A percentile compares a stretch with the other conserved stretches of the same genome.
These are phyloP conservation scores for Poecilia picta DNA, from an alignment of 2,797 vertebrate genomes.

Conservation along the genomic window DNA sequence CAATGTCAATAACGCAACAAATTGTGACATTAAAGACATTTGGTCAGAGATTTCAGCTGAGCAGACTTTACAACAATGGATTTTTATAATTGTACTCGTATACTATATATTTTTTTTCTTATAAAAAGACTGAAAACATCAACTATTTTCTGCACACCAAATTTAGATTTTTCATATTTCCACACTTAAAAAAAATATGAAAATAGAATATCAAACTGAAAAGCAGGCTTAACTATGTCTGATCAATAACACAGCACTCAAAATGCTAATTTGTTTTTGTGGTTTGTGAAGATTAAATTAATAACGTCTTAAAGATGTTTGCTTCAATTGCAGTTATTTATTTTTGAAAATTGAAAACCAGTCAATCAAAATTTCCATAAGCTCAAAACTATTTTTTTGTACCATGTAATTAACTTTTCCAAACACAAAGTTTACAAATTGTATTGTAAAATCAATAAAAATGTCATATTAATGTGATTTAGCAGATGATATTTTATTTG, in stretches of 20 bases:
- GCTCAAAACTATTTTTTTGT: not conserved
- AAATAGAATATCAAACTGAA: not conserved
- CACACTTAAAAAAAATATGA: not conserved
- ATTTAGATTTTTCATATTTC: not conserved
- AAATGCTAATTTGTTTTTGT: not conserved
- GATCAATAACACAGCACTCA: not conserved
- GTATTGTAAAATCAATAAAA: not conserved
- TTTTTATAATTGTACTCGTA: not conserved
- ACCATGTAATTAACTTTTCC: not conserved
- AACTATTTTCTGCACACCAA: not conserved
- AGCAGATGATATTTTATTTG: not conserved
- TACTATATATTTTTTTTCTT: not conserved
- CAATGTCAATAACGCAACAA: slow-evolving; percentile 39
- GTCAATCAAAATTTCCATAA: not conserved
- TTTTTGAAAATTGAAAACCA: not conserved
- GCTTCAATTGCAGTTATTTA: not conserved
- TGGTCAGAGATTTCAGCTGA: not conserved
- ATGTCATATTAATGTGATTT: not conserved
- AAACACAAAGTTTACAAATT: not conserved
- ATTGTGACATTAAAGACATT: slow-evolving; percentile 20
- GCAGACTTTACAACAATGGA: not conserved
- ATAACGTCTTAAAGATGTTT: not conserved
- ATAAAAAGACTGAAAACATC: not conserved
- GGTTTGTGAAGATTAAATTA: not conserved
- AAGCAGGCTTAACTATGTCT: not conserved